Percentiles rank a stretch among this genome's conserved stretches.
Evolutionary conservation across 2,888 invertebrate species (phyloP).

Genomic region (Drosophila subsilvestris): DNA sequence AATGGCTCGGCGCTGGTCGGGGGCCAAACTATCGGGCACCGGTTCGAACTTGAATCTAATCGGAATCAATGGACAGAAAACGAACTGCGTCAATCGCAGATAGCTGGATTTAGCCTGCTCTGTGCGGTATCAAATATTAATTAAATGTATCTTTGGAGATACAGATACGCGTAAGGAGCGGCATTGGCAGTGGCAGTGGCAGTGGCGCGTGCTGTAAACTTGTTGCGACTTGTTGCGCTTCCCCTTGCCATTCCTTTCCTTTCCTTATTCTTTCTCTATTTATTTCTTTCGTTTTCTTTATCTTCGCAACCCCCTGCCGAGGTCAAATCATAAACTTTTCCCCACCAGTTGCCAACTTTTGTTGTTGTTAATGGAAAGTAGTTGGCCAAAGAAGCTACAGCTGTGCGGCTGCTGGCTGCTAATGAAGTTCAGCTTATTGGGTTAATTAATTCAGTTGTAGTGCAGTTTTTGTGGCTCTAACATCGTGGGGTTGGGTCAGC

Average conservation of each 20-base stretch:
- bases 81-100: slow-evolving; percentile 27
- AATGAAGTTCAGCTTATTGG: slow-evolving; percentile 62
- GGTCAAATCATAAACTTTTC: slow-evolving; percentile 36
- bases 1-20: not conserved
- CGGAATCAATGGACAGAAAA: slow-evolving; percentile 45
- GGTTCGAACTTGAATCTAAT: slow-evolving; percentile 29
- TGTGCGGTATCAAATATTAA: slow-evolving; percentile 47
- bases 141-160: slow-evolving; percentile 40
- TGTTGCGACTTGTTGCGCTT: slow-evolving; percentile 11
- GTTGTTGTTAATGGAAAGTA: slow-evolving; percentile 31
- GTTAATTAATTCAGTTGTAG: slow-evolving; percentile 67
- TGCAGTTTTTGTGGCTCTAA: slow-evolving; percentile 37
- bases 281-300: slow-evolving; percentile 21
- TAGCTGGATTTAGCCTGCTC: slow-evolving; percentile 11
- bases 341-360: slow-evolving; percentile 49
- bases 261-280: slow-evolving; percentile 7
- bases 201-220: slow-evolving; percentile 47
- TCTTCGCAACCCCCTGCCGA: not conserved
- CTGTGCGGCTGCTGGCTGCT: slow-evolving; percentile 21
- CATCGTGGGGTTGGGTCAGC: not conserved
- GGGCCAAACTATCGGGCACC: slow-evolving; percentile 14
- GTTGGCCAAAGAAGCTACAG: slow-evolving; percentile 34
- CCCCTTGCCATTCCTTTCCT: not conserved
- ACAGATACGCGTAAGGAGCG: not conserved
- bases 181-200: not conserved